A percentile compares a stretch with the other conserved stretches of the same genome.
phyloP scores from a whole-genome alignment of 30 jellyfish, hydroid and myxozoan genomes.

The Pseudorhiza aurosa region DNA sequence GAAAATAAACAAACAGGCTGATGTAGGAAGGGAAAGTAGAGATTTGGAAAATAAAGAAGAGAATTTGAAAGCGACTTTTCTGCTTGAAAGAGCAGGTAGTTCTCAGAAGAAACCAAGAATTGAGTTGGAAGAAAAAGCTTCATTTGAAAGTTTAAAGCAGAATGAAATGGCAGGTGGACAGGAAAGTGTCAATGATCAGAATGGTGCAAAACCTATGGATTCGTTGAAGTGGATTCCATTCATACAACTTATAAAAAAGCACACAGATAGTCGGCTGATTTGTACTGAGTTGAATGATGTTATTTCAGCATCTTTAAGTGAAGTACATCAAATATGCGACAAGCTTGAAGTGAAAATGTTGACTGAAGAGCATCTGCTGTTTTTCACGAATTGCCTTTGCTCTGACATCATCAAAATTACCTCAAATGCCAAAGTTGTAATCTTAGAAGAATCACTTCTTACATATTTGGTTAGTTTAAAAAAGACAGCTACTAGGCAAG shows the following conservation, averaged over 20 bases:
- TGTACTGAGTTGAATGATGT: neutral
- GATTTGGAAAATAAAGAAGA: neutral
- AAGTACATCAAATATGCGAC: neutral
- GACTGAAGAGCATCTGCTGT: neutral
- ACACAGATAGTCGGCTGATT: neutral
- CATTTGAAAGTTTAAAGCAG: neutral
- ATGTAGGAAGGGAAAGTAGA: neutral
- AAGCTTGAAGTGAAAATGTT: neutral
- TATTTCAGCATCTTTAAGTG: neutral
- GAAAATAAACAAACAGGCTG: neutral
- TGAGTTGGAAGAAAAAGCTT: neutral
- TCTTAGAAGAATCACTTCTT: neutral
- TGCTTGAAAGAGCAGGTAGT: neutral
- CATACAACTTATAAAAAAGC: neutral
- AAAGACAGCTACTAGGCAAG: constrained; percentile 19
- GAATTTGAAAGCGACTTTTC: neutral
- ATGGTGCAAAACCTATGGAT: neutral
- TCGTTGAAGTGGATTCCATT: neutral
- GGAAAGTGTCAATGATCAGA: neutral
- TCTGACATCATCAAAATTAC: constrained; percentile 1
- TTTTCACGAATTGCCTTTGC: neutral
- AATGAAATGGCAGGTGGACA: neutral
- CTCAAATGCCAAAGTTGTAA: neutral
- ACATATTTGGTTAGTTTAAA: neutral
- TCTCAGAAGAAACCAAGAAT: neutral